Evolutionary conservation across 2,888 invertebrate genomes (phyloP), one percentile per base, ranked within the genome.

Genomic region (Euplagia quadripunctaria): DNA sequence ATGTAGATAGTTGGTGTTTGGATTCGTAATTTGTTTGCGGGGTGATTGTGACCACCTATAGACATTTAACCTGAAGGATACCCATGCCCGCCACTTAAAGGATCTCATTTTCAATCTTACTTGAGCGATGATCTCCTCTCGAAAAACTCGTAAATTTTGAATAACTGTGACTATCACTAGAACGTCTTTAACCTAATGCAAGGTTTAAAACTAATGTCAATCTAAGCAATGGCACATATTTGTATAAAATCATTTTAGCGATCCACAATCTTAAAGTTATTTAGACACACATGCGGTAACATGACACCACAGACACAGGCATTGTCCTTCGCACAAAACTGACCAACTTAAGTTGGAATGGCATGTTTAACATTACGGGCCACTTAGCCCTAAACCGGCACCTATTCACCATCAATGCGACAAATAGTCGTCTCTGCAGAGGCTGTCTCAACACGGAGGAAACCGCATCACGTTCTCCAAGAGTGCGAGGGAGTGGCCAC

Each of bases 141-240:
- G 85, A 84, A 31, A 85, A 79, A n/a, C 90, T 88, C 16, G 88
- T 88, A 1, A 89, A 88, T 72, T 82, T 85, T 11, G 93, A 90
- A 81, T 92, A 90, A 71, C 86, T 84, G 76, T 89, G 90, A 52
- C 55, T 55, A 17, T 89, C 82, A 76, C 89, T 80, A 64, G 83
- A 83, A 63, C 88, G 85, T 71, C 74, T 86, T 74, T 88, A 86
- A 64, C 87, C 85, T 51, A 86, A 86, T 78, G 83, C 85, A 61
- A 87, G 87, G 65, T 87, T 82, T 71, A 87, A 82, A 52, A 84
- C 66, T 61, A 85, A 75, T 1, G 84, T 71, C 78, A 92, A 83
- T 69, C 89, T 88, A 81, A 89, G 91, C 74, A 93, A 83, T 64
- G 93, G 82, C 80, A 86, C 87, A 84, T 87, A 89, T 81, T 86